phyloP scores from a whole-genome alignment of 2,888 invertebrate genomes.

The Nineta flava region DNA sequence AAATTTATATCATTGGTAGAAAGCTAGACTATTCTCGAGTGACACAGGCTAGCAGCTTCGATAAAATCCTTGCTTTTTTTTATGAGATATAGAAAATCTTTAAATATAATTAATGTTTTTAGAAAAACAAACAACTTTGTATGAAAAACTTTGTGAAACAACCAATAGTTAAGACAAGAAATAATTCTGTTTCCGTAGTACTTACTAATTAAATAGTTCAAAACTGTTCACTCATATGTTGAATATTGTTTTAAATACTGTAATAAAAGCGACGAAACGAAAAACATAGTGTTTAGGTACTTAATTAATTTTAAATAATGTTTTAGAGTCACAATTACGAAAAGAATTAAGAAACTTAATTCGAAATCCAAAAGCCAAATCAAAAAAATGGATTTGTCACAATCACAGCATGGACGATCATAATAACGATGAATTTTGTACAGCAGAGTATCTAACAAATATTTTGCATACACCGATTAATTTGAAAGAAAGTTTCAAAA shows the following conservation, averaged over 20 bases:
- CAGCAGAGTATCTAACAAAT: constrained; percentile 80
- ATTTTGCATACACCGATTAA: constrained; percentile 52
- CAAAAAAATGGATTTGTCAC: constrained; percentile 70
- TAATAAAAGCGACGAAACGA: no score
- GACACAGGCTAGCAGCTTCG: no score
- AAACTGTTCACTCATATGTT: constrained; percentile 34
- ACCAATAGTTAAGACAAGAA: constrained; percentile 49
- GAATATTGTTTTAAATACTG: no score
- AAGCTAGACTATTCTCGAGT: no score
- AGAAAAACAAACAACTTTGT: no score
- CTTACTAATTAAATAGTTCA: constrained; percentile 44
- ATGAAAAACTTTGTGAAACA: no score
- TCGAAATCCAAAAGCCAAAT: constrained; percentile 46
- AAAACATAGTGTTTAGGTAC: no score
- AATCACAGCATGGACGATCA: constrained; percentile 61
- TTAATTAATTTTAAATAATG: neutral
- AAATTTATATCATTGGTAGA: no score
- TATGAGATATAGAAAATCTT: no score
- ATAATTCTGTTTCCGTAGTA: constrained; percentile 55
- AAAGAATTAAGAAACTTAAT: constrained; percentile 47
- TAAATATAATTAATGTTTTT: no score
- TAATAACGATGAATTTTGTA: constrained; percentile 44
- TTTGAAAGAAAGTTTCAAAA: constrained; percentile 66
- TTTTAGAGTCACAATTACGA: constrained; percentile 38
- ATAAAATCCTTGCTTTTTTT: no score